These are phyloP conservation scores for Tenthredo notha DNA, from an alignment of 2,888 invertebrate species.

Conservation along the genomic window DNA sequence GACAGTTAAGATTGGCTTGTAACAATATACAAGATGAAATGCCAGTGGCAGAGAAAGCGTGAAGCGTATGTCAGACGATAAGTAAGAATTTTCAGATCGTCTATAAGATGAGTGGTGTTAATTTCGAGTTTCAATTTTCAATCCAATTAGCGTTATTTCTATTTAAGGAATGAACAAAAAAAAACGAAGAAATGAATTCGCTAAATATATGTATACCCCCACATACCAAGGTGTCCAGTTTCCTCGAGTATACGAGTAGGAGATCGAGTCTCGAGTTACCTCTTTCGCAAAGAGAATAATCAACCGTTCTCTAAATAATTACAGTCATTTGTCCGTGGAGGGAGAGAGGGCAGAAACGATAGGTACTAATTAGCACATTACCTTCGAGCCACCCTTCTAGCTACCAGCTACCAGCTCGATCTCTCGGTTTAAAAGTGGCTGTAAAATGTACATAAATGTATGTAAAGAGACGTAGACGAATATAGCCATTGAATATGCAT, in stretches of 20 bases:
- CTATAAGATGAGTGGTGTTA: background rate
- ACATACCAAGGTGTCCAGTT: background rate
- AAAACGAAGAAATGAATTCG: constrained; percentile 32
- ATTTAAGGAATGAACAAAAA: too few species aligned
- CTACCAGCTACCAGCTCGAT: background rate
- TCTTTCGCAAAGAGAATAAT: background rate
- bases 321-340: constrained; percentile 25
- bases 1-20: background rate
- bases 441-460: constrained; percentile 10
- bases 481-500: constrained; percentile 5
- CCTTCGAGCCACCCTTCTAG: background rate
- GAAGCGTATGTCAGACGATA: background rate
- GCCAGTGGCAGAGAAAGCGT: background rate
- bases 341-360: background rate
- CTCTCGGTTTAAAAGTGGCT: background rate
- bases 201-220: background rate
- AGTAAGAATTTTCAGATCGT: background rate
- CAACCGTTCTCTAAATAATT: constrained; percentile 11
- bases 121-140: background rate
- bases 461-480: background rate
- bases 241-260: background rate
- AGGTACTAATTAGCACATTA: constrained; percentile 21
- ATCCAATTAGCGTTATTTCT: background rate
- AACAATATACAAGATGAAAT: background rate
- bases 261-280: background rate